Base-by-base conservation (phyloP, 2,888 invertebrate genomes). In the Lepidochitona cinerea region DNA sequence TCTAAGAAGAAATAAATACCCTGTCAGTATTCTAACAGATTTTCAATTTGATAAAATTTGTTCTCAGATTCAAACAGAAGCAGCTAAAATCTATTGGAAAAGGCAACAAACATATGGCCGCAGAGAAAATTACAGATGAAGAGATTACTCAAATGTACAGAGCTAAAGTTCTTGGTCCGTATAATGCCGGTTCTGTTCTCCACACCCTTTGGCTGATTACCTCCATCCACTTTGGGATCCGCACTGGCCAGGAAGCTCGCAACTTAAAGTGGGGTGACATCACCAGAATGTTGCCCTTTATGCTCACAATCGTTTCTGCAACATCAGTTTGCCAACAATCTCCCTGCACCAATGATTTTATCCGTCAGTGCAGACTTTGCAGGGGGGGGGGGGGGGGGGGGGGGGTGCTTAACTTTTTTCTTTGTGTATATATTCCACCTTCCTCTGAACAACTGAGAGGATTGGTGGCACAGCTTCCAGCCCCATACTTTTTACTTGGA, bases 61-160 rank as follows among this genome's bases (percentile, higher is more conserved):
- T 41, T 12, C 41, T 41, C 9, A 41, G 18, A 41, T 41, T 18
- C 9, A 41, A 41, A 41, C 41, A 41, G 41, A 41, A 41, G 18
- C 41, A 41, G 18, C 41, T 41, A 9, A 41, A 41, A 18, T 41
- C 41, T 18, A 41, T 36, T n/a, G 72, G 72, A 37, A 67, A 68
- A 29, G 68, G 68, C 4, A 68, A 72, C 49, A 72, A 41, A 36
- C 72, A 52, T 26, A 67, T 52, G 4, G 68, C 72, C 5, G 67
- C 72, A 12, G 72, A 72, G 29, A 36, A 32, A 23, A 52, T 72
- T n/a, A 29, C 29, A 23, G 37, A 52, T n/a, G 36, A 35, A 5
- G 3, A 65, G 49, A 26, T 37, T 35, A 9, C 29, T 35, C 52
- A 18, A 49, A 37, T 5, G 23, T 72, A 12, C 52, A 68, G 7